phyloP scores from a whole-genome alignment of 2,888 invertebrate species.

The Protophormia terraenovae region DNA sequence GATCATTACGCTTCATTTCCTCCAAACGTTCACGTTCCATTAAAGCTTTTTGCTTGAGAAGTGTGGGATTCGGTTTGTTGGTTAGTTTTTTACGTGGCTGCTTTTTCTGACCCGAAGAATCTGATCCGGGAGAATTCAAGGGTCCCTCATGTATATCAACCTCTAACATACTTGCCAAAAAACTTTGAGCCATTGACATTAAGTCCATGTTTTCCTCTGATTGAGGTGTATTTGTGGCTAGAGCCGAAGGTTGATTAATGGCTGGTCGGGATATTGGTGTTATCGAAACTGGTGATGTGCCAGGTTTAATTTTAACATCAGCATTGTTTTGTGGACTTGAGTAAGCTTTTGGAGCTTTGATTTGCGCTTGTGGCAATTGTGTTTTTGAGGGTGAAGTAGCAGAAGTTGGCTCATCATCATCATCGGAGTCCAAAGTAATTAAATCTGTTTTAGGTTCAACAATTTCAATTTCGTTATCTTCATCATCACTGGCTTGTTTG shows the following conservation, averaged over 20 bases:
- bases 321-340: neutral
- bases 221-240: neutral
- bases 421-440: slow-evolving; percentile 80
- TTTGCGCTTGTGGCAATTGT: neutral
- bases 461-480: slow-evolving; percentile 81
- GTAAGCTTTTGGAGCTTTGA: slow-evolving; percentile 2
- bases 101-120: slow-evolving; percentile 71
- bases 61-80: slow-evolving; percentile 79
- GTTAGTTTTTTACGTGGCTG: slow-evolving; percentile 80
- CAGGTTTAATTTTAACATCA: slow-evolving; percentile 15
- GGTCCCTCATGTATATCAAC: slow-evolving; percentile 75
- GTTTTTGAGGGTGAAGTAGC: slow-evolving; percentile 44
- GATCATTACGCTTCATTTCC: slow-evolving; percentile 77
- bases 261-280: neutral
- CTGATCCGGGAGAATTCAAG: slow-evolving; percentile 35
- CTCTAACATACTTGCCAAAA: slow-evolving; percentile 79
- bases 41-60: slow-evolving; percentile 76
- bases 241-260: neutral
- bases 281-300: neutral
- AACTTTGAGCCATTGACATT: slow-evolving; percentile 70
- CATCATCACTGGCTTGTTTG: slow-evolving; percentile 80
- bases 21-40: slow-evolving; percentile 77
- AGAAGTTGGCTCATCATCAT: slow-evolving; percentile 71
- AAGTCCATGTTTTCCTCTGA: slow-evolving; percentile 64
- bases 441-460: slow-evolving; percentile 80